Base-by-base conservation (phyloP, 2,888 invertebrate genomes). In the Troilus luridus region DNA sequence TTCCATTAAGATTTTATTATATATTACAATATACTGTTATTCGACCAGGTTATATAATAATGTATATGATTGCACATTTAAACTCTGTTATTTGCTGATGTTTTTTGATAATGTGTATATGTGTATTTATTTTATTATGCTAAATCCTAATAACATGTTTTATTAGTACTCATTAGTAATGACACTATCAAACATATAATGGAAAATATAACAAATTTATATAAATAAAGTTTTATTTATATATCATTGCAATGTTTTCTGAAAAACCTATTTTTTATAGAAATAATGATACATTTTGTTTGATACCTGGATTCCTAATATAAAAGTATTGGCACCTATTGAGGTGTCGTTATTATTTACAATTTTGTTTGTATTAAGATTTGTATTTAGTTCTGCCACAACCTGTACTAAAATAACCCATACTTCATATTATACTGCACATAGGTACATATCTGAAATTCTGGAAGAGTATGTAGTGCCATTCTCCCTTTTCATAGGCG, bases 181-280 rank as follows among this genome's bases (percentile, higher is more conserved):
- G 85, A 85, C 85, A 85, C 85, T 85, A 85, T 85, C 56, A 41
- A 85, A 56, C 85, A 85, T 58, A 85, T 77, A 77, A 77, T 77
- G 72, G 27, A 77, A 77, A 41, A 77, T 85, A 85, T 58, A 56
- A 85, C 85, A 85, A 11, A 56, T 85, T 85, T 85, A 85, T 85
- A 56, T 85, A 85, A 85, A 85, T 85, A 85, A 56, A 85, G 14
- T 85, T 85, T 85, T 85, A 85, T 85, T 85, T 85, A 85, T n/a
- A 54, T 85, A 85, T 56, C 56, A 85, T 54, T 56, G 56, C 11
- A 56, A 58, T 85, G 56, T 56, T 54, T 77, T 77, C 14, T 77
- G 1, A 41, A 77, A 77, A 8, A 77, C 12, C 72, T 41, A 41
- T 77, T 17, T 77, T 41, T 17, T 67, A 17, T 41, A 77, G 17